phyloP scores from a whole-genome alignment of 2,113 vertebrate genomes.

The Scytalopus superciliaris region DNA sequence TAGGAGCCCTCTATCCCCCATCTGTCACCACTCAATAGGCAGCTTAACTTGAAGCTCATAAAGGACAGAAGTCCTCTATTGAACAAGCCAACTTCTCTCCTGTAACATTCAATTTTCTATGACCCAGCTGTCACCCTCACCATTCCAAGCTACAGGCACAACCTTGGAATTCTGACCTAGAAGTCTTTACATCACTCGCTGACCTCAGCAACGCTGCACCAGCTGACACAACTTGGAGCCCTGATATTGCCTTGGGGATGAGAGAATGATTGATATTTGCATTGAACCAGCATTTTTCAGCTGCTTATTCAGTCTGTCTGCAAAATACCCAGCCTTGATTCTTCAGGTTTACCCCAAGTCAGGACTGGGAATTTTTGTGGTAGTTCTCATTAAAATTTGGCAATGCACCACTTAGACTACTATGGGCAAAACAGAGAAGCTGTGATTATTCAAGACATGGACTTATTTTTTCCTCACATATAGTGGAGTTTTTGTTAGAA shows the following conservation, averaged over 20 bases:
- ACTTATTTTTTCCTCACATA: neutral
- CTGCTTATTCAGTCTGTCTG: neutral
- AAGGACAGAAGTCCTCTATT: neutral
- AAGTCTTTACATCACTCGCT: neutral
- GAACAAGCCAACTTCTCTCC: neutral
- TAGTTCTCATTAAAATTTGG: neutral
- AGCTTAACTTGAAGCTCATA: neutral
- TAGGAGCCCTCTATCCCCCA: neutral
- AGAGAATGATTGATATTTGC: neutral
- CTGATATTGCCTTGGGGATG: neutral
- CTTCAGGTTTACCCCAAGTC: neutral
- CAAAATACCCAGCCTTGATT: neutral
- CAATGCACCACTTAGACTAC: neutral
- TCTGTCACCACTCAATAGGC: neutral
- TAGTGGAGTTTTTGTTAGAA: neutral
- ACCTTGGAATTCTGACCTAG: neutral
- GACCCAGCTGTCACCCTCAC: neutral
- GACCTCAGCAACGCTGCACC: neutral
- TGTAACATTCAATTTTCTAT: neutral
- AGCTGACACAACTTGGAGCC: neutral
- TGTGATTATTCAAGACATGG: neutral
- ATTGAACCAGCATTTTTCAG: neutral
- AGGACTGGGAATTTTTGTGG: neutral
- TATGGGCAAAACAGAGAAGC: neutral
- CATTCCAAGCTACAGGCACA: neutral